Evolutionary conservation across 2,113 vertebrate genomes (phyloP).

Genomic region (Hippocampus abdominalis): DNA sequence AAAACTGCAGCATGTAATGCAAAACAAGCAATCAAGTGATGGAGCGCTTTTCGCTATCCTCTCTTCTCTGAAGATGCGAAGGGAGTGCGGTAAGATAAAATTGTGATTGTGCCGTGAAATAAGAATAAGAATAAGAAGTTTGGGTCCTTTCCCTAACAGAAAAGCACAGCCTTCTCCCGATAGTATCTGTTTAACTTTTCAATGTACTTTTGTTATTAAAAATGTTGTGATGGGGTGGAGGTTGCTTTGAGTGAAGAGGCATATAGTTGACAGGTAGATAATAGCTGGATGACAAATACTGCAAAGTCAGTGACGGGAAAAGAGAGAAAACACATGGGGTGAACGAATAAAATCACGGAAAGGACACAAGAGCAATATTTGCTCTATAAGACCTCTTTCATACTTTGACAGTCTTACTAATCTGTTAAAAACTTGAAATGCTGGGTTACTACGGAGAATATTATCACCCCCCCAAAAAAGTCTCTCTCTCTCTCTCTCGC

Average conservation of each 20-base stretch:
- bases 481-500: too few relatives aligned
- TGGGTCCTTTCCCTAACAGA: conserved; percentile 16
- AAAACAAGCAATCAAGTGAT: background rate
- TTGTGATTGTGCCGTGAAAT: background rate
- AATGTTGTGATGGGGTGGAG: conserved; percentile 7
- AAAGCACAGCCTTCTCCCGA: conserved; percentile 8
- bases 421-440: too few relatives aligned
- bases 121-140: too few relatives aligned
- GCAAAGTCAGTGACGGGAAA: conserved; percentile 50
- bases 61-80: background rate
- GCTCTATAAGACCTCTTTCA: conserved; percentile 54
- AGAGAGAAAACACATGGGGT: conserved; percentile 45
- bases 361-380: background rate
- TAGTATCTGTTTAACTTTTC: conserved; percentile 21
- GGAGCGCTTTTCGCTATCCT: background rate
- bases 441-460: too few relatives aligned
- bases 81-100: conserved; percentile 7
- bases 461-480: too few relatives aligned
- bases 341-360: conserved; percentile 61
- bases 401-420: conserved; percentile 29
- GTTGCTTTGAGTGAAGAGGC: conserved; percentile 30
- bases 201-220: conserved; percentile 48
- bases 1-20: conserved; percentile 35
- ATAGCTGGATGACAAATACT: conserved; percentile 69
- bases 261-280: conserved; percentile 68